Evolutionary conservation across 2,888 invertebrate species (phyloP).

Genomic region (Glomeris marginata): DNA sequence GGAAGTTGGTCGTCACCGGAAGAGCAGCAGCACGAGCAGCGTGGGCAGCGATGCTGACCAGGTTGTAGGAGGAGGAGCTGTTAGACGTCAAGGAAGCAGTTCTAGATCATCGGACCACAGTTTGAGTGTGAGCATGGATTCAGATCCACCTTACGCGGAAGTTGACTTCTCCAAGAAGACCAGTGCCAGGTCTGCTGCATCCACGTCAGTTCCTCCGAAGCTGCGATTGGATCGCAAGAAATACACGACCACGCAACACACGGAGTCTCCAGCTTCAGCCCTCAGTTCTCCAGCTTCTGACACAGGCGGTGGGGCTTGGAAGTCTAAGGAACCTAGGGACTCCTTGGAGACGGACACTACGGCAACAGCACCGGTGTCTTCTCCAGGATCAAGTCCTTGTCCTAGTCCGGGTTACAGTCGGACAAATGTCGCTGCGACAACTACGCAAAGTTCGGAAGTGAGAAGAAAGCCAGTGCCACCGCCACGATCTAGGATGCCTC

Average conservation of each 20-base stretch:
- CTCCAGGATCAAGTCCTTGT: slow-evolving; percentile 23
- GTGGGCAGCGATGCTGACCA: not conserved
- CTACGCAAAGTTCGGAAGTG: no score
- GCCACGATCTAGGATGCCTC: slow-evolving; percentile 16
- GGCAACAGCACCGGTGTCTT: slow-evolving; percentile 28
- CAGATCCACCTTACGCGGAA: slow-evolving; percentile 20
- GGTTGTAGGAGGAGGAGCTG: not conserved
- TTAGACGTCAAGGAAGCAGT: slow-evolving; percentile 2
- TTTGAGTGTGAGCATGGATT: slow-evolving; percentile 6
- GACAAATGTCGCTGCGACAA: no score
- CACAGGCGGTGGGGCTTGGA: no score
- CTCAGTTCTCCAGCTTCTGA: slow-evolving; percentile 17
- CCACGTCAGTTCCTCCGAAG: slow-evolving; percentile 21
- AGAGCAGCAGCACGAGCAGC: slow-evolving; percentile 10
- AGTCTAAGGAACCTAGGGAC: slow-evolving; percentile 17
- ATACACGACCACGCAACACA: slow-evolving; percentile 14
- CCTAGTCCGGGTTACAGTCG: no score
- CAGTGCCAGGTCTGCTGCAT: slow-evolving; percentile 12
- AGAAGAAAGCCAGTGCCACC: slow-evolving; percentile 21
- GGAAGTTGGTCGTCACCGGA: slow-evolving; percentile 4
- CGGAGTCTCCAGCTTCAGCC: slow-evolving; percentile 12
- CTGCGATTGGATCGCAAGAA: slow-evolving; percentile 28
- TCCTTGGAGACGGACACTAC: slow-evolving; percentile 31
- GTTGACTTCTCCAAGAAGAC: slow-evolving; percentile 20
- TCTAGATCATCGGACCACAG: slow-evolving; percentile 8